Evolutionary conservation across 53 echinoderm and acorn worm genomes (phyloP).

Genomic region (Zoroaster sp.): DNA sequence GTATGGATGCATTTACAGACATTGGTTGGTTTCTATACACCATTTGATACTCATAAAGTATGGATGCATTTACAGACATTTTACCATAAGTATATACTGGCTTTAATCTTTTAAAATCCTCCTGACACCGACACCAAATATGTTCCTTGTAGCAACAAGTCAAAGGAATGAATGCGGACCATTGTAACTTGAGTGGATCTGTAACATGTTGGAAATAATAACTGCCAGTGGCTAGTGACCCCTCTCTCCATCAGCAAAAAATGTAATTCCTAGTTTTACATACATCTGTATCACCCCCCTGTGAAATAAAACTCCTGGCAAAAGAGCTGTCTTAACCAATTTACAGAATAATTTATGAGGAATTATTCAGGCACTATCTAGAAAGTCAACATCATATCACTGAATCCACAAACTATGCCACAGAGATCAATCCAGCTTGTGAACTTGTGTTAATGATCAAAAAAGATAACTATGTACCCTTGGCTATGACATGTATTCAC

Average conservation of each 20-base stretch:
- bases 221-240: constrained; percentile 27
- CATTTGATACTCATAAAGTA: too few relatives aligned
- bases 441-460: neutral
- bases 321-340: neutral
- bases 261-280: neutral
- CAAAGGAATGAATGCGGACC: neutral
- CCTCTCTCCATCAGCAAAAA: neutral
- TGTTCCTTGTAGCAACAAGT: constrained; percentile 14
- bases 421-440: neutral
- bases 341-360: neutral
- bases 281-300: neutral
- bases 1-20: too few relatives aligned
- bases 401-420: neutral
- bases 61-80: too few relatives aligned
- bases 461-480: neutral
- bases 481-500: neutral
- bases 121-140: constrained; percentile 5
- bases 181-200: constrained; percentile 32
- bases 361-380: neutral
- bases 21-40: too few relatives aligned
- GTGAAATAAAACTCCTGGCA: neutral
- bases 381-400: neutral
- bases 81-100: too few relatives aligned
- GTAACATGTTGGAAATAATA: constrained; percentile 41
- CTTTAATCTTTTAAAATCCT: neutral